Conservation (phyloP, 2,888 invertebrate species). For the Yponomeuta sedellus region DNA sequence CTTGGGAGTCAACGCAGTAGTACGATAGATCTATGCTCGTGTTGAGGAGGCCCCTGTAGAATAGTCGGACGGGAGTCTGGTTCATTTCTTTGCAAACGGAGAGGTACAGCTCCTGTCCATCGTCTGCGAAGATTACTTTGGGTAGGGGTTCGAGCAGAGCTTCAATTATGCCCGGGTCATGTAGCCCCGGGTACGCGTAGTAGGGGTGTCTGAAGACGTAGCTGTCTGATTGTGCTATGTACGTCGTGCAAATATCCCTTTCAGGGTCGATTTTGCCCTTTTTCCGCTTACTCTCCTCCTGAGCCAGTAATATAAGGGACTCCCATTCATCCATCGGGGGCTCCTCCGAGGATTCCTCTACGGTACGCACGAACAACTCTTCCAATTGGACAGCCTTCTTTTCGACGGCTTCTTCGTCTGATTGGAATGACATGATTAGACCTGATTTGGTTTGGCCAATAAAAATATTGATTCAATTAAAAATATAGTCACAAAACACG, state of each 20-base stretch:
- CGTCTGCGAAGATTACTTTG: slow-evolving; percentile 37
- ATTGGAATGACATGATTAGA: no score
- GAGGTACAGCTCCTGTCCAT: slow-evolving; percentile 54
- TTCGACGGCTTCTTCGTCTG: no score
- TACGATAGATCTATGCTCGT: slow-evolving; percentile 46
- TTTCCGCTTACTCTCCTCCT: slow-evolving; percentile 35
- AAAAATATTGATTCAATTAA: no score
- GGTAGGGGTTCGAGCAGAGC: slow-evolving; percentile 41
- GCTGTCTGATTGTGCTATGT: slow-evolving; percentile 46
- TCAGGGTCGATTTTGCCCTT: slow-evolving; percentile 37
- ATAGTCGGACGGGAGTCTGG: slow-evolving; percentile 39
- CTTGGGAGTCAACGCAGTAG: slow-evolving; percentile 49
- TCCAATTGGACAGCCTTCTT: no score
- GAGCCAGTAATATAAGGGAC: slow-evolving; percentile 36
- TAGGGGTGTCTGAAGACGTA: slow-evolving; percentile 47
- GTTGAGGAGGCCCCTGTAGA: slow-evolving; percentile 39
- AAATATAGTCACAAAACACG: no score
- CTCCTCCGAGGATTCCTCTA: slow-evolving; percentile 42
- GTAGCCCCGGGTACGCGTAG: slow-evolving; percentile 49
- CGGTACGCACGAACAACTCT: no score
- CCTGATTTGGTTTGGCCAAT: no score
- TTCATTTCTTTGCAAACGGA: slow-evolving; percentile 48
- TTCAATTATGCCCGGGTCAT: slow-evolving; percentile 50
- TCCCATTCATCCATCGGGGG: slow-evolving; percentile 55
- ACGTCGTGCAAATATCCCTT: slow-evolving; percentile 50